Percentiles rank a stretch among this genome's conserved stretches.
phyloP scores from a whole-genome alignment of 2,113 vertebrate genomes.

The Lycaon pictus region DNA sequence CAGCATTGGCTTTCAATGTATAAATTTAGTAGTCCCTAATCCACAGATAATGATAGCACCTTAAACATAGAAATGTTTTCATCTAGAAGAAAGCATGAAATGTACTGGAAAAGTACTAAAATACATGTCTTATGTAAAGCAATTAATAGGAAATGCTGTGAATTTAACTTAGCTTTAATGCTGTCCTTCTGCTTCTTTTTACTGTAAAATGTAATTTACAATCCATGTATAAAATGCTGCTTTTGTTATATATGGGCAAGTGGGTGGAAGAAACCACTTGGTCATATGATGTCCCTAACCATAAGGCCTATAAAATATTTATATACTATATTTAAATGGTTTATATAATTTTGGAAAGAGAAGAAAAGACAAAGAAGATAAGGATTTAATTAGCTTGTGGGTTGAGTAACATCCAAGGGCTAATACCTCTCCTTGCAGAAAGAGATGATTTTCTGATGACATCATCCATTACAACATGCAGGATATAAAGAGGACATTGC shows the following conservation, averaged over 20 bases:
- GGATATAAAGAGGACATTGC: not conserved
- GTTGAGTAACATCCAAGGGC: conserved; percentile 68
- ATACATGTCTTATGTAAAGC: not conserved
- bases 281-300: not conserved
- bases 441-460: conserved; percentile 71
- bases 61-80: not conserved
- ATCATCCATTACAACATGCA: conserved; percentile 49
- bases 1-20: not conserved
- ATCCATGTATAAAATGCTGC: not conserved
- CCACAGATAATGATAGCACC: not conserved
- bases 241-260: not conserved
- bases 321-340: conserved; percentile 2
- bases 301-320: conserved; percentile 46
- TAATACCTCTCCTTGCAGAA: conserved; percentile 54
- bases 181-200: not conserved
- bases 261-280: not conserved
- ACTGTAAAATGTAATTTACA: not conserved
- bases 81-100: not conserved
- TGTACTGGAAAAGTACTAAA: conserved; percentile 31
- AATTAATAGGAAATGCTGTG: not conserved
- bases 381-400: conserved; percentile 73
- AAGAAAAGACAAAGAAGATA: conserved; percentile 58
- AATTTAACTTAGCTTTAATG: not conserved
- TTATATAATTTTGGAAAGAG: conserved; percentile 56
- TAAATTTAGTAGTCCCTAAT: not conserved